These are phyloP conservation scores for Sinocyclocheilus rhinocerous DNA, from an alignment of 2,113 vertebrate species.

Conservation along the genomic window DNA sequence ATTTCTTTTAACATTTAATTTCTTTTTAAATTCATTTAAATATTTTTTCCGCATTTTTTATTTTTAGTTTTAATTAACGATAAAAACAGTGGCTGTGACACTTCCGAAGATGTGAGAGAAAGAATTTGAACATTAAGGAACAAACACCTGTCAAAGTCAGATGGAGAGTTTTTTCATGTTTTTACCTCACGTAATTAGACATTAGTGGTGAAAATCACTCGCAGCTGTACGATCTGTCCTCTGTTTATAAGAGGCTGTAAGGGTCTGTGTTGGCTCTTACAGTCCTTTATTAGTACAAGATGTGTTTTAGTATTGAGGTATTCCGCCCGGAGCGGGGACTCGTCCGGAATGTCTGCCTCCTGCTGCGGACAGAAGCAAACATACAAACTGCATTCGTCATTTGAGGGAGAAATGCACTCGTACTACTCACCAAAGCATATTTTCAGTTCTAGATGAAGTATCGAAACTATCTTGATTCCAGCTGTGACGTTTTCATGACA, in stretches of 20 bases:
- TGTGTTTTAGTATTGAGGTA: conserved; percentile 1
- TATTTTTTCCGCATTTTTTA: background rate
- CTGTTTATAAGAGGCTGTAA: conserved; percentile 19
- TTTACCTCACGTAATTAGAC: background rate
- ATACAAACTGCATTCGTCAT: background rate
- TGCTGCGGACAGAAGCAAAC: conserved; percentile 44
- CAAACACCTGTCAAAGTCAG: conserved; percentile 16
- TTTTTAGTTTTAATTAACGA: background rate
- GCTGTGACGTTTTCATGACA: background rate
- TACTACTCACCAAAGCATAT: background rate
- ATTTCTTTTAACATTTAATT: background rate
- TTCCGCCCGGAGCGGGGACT: background rate
- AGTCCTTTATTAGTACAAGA: conserved; percentile 37
- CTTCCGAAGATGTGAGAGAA: background rate
- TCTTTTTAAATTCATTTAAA: background rate
- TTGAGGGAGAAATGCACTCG: background rate
- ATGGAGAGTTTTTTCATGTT: background rate
- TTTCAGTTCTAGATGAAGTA: conserved; percentile 8
- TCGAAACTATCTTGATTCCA: background rate
- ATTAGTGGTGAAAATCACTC: background rate
- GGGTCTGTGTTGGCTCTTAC: background rate
- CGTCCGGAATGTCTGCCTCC: conserved; percentile 8
- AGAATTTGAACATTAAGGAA: background rate
- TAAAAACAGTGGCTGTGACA: background rate
- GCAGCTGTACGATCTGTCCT: background rate